These are phyloP conservation scores for Hecatera dysodea DNA, from an alignment of 2,888 invertebrate species.

Conservation along the genomic window DNA sequence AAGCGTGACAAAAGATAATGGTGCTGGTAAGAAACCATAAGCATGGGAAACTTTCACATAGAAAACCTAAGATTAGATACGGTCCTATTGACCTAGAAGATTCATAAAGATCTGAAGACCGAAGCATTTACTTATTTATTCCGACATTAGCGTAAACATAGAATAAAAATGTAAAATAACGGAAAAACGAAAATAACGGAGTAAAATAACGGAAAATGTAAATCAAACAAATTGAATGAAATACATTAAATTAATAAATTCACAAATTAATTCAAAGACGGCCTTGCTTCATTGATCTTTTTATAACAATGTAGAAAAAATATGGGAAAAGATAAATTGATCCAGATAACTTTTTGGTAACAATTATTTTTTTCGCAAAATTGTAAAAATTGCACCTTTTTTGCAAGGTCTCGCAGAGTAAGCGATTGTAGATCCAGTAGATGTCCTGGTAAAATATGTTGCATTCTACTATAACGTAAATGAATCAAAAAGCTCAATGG, in stretches of 20 bases:
- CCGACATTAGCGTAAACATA: conserved; percentile 14
- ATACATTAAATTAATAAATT: conserved; percentile 3
- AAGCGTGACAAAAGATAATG: conserved; percentile 61
- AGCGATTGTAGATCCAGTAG: conserved; percentile 1
- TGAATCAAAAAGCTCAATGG: not conserved
- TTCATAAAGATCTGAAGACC: conserved; percentile 19
- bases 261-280: not conserved
- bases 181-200: too few species aligned
- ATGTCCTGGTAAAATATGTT: not conserved
- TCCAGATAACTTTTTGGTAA: conserved; percentile 12
- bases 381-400: not conserved
- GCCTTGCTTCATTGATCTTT: not conserved
- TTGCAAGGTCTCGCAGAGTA: not conserved
- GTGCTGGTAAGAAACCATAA: conserved; percentile 53
- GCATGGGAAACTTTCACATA: conserved; percentile 71
- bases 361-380: conserved; percentile 20
- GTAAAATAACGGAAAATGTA: too few species aligned
- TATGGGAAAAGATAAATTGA: conserved; percentile 30
- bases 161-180: too few species aligned
- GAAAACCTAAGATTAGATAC: conserved; percentile 71
- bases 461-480: not conserved
- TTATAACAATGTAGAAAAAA: conserved; percentile 20
- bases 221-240: too few species aligned
- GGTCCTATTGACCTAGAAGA: conserved; percentile 59
- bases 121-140: conserved; percentile 22